Percentiles rank a stretch among this genome's conserved stretches.
Conservation (phyloP, 2,797 vertebrate species). For the Zalophus californianus region DNA sequence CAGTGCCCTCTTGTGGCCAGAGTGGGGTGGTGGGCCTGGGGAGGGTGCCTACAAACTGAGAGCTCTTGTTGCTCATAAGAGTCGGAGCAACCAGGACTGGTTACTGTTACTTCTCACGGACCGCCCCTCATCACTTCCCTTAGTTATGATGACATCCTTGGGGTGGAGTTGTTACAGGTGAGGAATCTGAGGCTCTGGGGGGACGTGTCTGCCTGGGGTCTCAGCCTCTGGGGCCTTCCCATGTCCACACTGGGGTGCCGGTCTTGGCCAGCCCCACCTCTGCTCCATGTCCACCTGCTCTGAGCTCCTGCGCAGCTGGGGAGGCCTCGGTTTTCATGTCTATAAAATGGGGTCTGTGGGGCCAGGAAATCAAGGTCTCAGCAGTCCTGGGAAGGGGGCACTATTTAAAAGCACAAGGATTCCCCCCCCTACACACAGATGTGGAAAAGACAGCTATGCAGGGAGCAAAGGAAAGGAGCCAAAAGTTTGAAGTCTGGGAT, state of each 20-base stretch:
- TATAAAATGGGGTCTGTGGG: background rate
- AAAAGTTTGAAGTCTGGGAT: background rate
- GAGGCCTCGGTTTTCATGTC: background rate
- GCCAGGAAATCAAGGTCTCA: background rate
- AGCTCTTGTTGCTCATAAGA: background rate
- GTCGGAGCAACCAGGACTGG: fast-evolving
- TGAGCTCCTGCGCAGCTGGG: background rate
- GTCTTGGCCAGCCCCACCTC: background rate
- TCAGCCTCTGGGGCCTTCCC: too few species aligned
- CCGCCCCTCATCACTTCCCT: fast-evolving
- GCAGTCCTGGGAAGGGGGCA: fast-evolving
- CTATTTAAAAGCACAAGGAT: background rate
- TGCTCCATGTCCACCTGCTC: background rate
- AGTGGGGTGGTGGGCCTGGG: background rate
- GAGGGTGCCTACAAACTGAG: fast-evolving
- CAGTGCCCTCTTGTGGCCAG: conserved; percentile 26
- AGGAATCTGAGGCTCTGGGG: background rate
- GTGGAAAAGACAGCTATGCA: background rate
- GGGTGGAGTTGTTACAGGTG: background rate
- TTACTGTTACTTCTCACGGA: background rate
- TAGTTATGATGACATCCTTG: background rate
- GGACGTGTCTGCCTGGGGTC: background rate
- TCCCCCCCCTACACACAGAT: background rate
- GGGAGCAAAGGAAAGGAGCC: background rate
- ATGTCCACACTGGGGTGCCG: background rate